A percentile compares a stretch with the other conserved stretches of the same genome.
These are phyloP conservation scores for Artemisiospiza belli DNA, from an alignment of 2,113 vertebrate genomes.

Conservation along the genomic window DNA sequence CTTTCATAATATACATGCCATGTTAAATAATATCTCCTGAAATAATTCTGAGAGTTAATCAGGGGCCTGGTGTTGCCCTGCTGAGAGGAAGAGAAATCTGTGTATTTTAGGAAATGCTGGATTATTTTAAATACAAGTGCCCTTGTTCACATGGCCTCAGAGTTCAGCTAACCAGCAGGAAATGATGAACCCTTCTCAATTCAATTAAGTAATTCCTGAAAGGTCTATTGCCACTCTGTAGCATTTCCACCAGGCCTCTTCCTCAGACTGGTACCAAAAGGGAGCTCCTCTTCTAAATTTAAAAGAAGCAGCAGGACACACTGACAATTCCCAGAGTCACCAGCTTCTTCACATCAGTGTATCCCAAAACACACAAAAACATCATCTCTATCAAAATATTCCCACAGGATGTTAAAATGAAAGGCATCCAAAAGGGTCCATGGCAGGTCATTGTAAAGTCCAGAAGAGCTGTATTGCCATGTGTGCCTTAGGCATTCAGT, in stretches of 20 bases:
- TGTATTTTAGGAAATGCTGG: conserved; percentile 22
- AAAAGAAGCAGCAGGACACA: not conserved
- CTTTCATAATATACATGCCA: not conserved
- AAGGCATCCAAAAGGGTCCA: not conserved
- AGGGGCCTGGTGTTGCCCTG: not conserved
- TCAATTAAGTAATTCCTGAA: not conserved
- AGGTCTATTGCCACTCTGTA: not conserved
- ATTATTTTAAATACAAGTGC: conserved; percentile 22
- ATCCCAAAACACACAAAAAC: not conserved
- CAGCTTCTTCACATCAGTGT: not conserved
- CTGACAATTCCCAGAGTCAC: not conserved
- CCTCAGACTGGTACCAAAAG: not conserved
- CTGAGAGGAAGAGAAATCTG: conserved; percentile 43
- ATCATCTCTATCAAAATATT: not conserved
- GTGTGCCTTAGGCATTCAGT: not conserved
- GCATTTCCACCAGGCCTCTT: not conserved
- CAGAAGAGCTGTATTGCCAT: not conserved
- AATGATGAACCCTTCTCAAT: not conserved
- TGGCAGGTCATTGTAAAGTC: not conserved
- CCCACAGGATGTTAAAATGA: not conserved
- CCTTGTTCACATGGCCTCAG: conserved; percentile 56
- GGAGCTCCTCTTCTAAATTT: not conserved
- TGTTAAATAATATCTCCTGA: conserved; percentile 29
- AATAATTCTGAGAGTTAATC: conserved; percentile 14
- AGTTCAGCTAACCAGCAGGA: conserved; percentile 54